phyloP scores from a whole-genome alignment of 2,113 vertebrate genomes.

The Lophius piscatorius region DNA sequence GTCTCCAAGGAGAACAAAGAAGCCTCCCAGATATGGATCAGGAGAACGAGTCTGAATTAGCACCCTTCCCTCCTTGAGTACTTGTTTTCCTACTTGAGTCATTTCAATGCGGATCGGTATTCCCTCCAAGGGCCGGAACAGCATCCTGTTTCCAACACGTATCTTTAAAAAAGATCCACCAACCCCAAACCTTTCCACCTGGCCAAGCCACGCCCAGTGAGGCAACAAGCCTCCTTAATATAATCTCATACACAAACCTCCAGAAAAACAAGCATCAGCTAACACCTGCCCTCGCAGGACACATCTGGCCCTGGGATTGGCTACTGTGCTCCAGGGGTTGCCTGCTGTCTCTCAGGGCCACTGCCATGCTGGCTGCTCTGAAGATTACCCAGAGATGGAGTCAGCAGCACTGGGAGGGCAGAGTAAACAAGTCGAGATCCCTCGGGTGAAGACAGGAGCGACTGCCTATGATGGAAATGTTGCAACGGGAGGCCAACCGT shows the following conservation, averaged over 20 bases:
- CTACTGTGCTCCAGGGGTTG: slow-evolving; percentile 17
- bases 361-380: slow-evolving; percentile 46
- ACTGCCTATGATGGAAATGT: slow-evolving; percentile 28
- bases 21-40: not conserved
- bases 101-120: slow-evolving; percentile 1
- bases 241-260: slow-evolving; percentile 63
- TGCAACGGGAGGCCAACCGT: slow-evolving; percentile 15
- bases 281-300: slow-evolving; percentile 55
- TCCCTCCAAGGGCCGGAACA: not conserved
- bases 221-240: slow-evolving; percentile 64
- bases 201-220: slow-evolving; percentile 32
- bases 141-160: not conserved
- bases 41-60: not conserved
- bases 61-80: not conserved
- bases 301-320: slow-evolving; percentile 47
- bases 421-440: slow-evolving; percentile 76
- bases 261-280: slow-evolving; percentile 70
- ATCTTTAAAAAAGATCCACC: slow-evolving; percentile 13
- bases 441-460: slow-evolving; percentile 37
- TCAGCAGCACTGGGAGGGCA: slow-evolving; percentile 61
- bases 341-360: slow-evolving; percentile 52
- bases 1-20: slow-evolving; percentile 1
- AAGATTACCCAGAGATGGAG: slow-evolving; percentile 60
- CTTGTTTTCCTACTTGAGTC: slow-evolving; percentile 1
- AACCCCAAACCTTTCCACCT: slow-evolving; percentile 15